A percentile compares a stretch with the other conserved stretches of the same genome.
Evolutionary conservation across 2,113 vertebrate species (phyloP).

Genomic region (Festucalex cinctus): DNA sequence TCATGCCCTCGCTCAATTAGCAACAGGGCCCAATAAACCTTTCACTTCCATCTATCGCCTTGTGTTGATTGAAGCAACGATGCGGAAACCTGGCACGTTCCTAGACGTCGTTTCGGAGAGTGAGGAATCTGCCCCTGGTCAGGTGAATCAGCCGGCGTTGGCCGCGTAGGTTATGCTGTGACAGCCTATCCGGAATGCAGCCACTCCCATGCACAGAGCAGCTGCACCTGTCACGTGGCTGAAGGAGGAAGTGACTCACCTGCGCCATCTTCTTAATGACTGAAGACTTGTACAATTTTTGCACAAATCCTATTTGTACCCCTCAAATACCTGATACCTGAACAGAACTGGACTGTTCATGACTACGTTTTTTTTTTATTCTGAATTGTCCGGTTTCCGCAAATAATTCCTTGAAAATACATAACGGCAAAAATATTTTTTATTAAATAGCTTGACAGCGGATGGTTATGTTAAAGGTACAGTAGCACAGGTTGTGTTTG

Average conservation of each 20-base stretch:
- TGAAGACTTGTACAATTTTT: neutral
- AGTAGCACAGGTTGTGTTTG: no score
- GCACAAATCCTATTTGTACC: neutral
- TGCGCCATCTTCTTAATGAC: slow-evolving; percentile 6
- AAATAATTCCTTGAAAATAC: neutral
- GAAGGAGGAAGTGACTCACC: slow-evolving; percentile 33
- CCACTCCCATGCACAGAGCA: neutral
- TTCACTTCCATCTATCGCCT: slow-evolving; percentile 56
- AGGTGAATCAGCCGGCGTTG: slow-evolving; percentile 37
- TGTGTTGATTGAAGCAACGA: slow-evolving; percentile 42
- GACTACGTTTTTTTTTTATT: neutral
- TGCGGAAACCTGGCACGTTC: slow-evolving; percentile 54
- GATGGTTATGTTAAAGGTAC: no score
- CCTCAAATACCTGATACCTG: neutral
- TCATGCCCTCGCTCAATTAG: slow-evolving; percentile 60
- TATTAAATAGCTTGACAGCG: no score
- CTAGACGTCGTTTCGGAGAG: slow-evolving; percentile 77
- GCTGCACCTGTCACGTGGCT: slow-evolving; percentile 32
- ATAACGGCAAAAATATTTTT: no score
- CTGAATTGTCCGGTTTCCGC: neutral
- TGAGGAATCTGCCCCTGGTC: slow-evolving; percentile 67
- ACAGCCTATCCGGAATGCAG: slow-evolving; percentile 12
- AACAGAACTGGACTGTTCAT: neutral
- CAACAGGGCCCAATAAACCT: slow-evolving; percentile 68
- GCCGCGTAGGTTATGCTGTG: slow-evolving; percentile 37